Conservation (phyloP, 2,113 vertebrate species). For the Xyliphius kryptos region DNA sequence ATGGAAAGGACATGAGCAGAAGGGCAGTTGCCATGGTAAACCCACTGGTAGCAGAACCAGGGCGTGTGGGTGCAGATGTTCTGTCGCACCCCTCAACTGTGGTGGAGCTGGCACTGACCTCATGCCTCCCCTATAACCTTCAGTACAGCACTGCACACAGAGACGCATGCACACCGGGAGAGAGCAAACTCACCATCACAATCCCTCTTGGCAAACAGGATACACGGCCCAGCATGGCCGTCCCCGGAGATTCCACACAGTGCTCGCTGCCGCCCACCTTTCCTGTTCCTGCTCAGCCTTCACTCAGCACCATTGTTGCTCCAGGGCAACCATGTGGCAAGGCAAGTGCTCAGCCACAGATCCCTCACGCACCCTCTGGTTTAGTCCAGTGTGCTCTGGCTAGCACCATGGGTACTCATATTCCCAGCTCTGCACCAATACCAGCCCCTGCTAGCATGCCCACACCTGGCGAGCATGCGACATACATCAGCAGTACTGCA, state of each 20-base stretch:
- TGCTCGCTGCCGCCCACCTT: slow-evolving; percentile 51
- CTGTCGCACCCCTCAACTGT: slow-evolving; percentile 56
- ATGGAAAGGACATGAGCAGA: slow-evolving; percentile 29
- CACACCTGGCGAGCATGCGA: slow-evolving; percentile 71
- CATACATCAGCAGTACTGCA: slow-evolving; percentile 52
- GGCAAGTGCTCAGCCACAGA: slow-evolving; percentile 53
- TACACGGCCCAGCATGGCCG: slow-evolving; percentile 49
- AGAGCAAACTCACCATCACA: slow-evolving; percentile 63
- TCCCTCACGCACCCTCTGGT: slow-evolving; percentile 55
- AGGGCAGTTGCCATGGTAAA: slow-evolving; percentile 54
- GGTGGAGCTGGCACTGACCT: slow-evolving; percentile 68
- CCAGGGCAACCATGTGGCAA: slow-evolving; percentile 52
- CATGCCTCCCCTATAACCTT: slow-evolving; percentile 70
- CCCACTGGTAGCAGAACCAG: slow-evolving; percentile 57
- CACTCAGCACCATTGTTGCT: slow-evolving; percentile 65
- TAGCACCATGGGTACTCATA: slow-evolving; percentile 68
- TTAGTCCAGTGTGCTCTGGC: slow-evolving; percentile 63
- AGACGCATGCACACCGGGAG: slow-evolving; percentile 56
- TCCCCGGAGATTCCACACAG: slow-evolving; percentile 57
- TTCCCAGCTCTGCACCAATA: slow-evolving; percentile 71
- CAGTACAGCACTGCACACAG: slow-evolving; percentile 68
- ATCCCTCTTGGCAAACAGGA: slow-evolving; percentile 63
- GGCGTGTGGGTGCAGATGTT: slow-evolving; percentile 56
- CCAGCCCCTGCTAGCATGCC: slow-evolving; percentile 57
- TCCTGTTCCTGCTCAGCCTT: slow-evolving; percentile 68